Evolutionary conservation across 2,888 invertebrate genomes (phyloP).

Genomic region (Campoplex capitator): DNA sequence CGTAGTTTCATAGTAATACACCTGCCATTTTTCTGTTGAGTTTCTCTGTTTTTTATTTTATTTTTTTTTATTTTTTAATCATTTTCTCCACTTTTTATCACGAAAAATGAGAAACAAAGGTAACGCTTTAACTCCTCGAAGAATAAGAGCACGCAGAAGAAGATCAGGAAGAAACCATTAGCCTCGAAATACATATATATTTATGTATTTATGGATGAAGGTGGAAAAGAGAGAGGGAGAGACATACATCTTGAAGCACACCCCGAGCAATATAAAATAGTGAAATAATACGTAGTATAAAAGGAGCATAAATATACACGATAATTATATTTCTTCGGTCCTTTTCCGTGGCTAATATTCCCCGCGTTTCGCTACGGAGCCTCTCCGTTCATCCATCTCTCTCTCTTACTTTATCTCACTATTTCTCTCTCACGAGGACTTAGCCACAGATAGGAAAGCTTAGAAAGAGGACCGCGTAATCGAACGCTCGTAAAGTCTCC

Average conservation of each 20-base stretch:
- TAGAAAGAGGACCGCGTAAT: constrained; percentile 59
- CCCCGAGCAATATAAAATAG: constrained; percentile 60
- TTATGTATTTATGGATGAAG: constrained; percentile 26
- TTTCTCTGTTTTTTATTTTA: neutral
- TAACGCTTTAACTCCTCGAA: constrained; percentile 18
- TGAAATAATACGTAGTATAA: constrained; percentile 66
- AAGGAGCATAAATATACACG: constrained; percentile 67
- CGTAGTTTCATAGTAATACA: constrained; percentile 29
- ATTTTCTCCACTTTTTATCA: constrained; percentile 9
- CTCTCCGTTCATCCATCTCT: constrained; percentile 5
- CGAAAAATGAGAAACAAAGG: constrained; percentile 42
- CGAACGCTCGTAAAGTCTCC: constrained; percentile 69
- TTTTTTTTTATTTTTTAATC: constrained; percentile 2
- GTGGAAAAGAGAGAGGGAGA: constrained; percentile 33
- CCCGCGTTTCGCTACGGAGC: constrained; percentile 55
- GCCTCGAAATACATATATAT: constrained; percentile 3
- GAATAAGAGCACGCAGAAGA: constrained; percentile 43
- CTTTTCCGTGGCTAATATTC: constrained; percentile 54
- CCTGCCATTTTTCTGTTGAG: neutral
- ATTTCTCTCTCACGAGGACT: constrained; percentile 10
- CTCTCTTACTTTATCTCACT: neutral
- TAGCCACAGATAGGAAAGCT: constrained; percentile 10
- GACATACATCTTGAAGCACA: constrained; percentile 38
- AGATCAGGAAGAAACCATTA: constrained; percentile 45
- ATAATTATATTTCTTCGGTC: constrained; percentile 65